A percentile compares a stretch with the other conserved stretches of the same genome.
phyloP scores from a whole-genome alignment of 1,140 invertebrate species.

The Melitaea cinxia region DNA sequence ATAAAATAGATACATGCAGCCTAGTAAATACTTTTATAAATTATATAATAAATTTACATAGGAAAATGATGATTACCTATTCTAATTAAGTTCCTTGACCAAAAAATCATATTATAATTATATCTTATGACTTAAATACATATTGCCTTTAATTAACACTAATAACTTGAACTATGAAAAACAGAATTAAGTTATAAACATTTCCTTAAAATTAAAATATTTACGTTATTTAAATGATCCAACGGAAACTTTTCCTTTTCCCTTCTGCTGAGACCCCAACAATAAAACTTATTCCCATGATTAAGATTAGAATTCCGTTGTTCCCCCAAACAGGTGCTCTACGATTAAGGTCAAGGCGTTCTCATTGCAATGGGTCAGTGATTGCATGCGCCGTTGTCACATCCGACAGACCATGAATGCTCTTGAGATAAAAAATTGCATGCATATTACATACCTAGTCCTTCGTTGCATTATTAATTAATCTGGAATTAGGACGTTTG shows the following conservation, averaged over 20 bases:
- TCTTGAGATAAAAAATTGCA: conserved; percentile 49
- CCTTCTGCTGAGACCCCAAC: conserved; percentile 27
- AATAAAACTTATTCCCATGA: conserved; percentile 65
- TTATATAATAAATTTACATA: too few relatives aligned
- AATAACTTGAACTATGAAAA: too few relatives aligned
- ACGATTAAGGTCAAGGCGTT: conserved; percentile 74
- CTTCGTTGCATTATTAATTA: background rate
- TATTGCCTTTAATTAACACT: background rate
- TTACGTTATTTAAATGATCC: background rate
- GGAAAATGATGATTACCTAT: too few relatives aligned
- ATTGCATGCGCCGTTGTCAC: conserved; percentile 43
- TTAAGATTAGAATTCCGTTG: conserved; percentile 60
- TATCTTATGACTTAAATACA: too few relatives aligned
- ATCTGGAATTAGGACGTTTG: background rate
- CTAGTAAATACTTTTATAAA: too few relatives aligned
- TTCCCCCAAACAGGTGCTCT: conserved; percentile 61
- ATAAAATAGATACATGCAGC: too few relatives aligned
- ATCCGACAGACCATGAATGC: conserved; percentile 62
- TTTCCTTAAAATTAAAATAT: too few relatives aligned
- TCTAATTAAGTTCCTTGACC: too few relatives aligned
- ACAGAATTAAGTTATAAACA: too few relatives aligned
- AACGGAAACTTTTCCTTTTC: conserved; percentile 13
- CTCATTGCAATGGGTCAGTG: conserved; percentile 67
- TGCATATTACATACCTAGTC: background rate
- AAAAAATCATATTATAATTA: too few relatives aligned